Evolutionary conservation across 2,113 vertebrate species (phyloP).

Genomic region (Triplophysa rosa): DNA sequence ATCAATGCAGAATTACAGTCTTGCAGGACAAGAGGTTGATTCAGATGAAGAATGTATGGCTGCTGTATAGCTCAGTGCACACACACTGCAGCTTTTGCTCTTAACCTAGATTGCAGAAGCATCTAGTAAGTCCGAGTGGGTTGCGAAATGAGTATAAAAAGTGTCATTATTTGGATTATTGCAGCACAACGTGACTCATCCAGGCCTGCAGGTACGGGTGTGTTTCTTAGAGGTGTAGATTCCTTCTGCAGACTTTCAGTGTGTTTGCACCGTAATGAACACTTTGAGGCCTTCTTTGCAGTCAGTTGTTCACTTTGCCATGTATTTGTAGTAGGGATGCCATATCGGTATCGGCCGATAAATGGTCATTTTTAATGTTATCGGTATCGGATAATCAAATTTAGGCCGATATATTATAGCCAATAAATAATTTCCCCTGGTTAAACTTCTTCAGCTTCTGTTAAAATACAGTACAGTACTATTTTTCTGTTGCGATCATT

Average conservation of each 20-base stretch:
- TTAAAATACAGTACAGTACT: no score
- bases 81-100: slow-evolving; percentile 25
- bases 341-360: no score
- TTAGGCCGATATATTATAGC: no score
- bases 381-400: no score
- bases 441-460: no score
- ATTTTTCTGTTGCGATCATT: no score
- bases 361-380: no score
- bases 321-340: neutral
- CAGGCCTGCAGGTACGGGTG: slow-evolving; percentile 43
- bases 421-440: no score
- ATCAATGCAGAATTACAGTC: neutral
- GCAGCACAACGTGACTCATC: slow-evolving; percentile 40
- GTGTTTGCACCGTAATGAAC: neutral
- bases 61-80: slow-evolving; percentile 7
- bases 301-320: neutral
- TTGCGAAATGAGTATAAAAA: slow-evolving; percentile 47
- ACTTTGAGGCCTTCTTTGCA: neutral
- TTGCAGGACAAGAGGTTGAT: slow-evolving; percentile 19
- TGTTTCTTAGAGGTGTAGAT: neutral
- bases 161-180: slow-evolving; percentile 42
- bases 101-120: slow-evolving; percentile 26
- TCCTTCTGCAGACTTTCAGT: slow-evolving; percentile 22
- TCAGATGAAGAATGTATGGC: slow-evolving; percentile 1
- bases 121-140: slow-evolving; percentile 27